Evolutionary conservation across 2,888 invertebrate genomes (phyloP).

Genomic region (Ectemnius lituratus): DNA sequence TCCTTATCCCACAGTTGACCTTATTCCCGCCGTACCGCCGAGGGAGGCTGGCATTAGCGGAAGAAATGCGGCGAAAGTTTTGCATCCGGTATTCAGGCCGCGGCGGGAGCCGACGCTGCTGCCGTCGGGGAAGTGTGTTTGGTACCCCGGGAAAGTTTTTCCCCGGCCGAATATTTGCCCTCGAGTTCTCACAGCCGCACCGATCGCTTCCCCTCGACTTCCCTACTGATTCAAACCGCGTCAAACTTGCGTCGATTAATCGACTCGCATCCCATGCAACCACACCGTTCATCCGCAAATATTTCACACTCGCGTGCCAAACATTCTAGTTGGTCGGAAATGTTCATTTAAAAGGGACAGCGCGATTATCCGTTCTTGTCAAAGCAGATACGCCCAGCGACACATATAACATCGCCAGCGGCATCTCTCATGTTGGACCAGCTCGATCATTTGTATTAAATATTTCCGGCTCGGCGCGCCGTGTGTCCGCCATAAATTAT

Average conservation of each 20-base stretch:
- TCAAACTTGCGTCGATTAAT: background rate
- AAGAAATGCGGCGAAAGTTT: conserved; percentile 62
- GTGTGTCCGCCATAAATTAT: conserved; percentile 1
- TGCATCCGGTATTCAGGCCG: conserved; percentile 55
- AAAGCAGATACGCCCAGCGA: background rate
- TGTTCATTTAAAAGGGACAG: background rate
- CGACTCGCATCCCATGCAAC: background rate
- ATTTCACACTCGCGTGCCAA: background rate
- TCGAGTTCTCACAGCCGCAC: background rate
- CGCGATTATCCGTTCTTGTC: conserved; percentile 1
- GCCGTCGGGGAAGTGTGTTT: conserved; percentile 35
- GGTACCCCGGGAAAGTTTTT: conserved; percentile 33
- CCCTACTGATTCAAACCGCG: background rate
- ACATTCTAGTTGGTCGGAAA: background rate
- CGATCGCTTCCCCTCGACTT: background rate
- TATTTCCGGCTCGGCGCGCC: background rate
- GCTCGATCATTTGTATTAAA: conserved; percentile 4
- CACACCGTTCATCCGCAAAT: background rate
- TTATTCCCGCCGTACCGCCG: conserved; percentile 40
- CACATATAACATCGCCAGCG: background rate
- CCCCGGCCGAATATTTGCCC: conserved; percentile 37
- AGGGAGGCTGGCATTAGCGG: conserved; percentile 43
- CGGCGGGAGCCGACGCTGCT: conserved; percentile 4
- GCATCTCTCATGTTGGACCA: background rate
- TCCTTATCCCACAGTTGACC: conserved; percentile 50